These are phyloP conservation scores for Oryctes rhinoceros DNA, from an alignment of 1,140 invertebrate genomes.

Conservation along the genomic window DNA sequence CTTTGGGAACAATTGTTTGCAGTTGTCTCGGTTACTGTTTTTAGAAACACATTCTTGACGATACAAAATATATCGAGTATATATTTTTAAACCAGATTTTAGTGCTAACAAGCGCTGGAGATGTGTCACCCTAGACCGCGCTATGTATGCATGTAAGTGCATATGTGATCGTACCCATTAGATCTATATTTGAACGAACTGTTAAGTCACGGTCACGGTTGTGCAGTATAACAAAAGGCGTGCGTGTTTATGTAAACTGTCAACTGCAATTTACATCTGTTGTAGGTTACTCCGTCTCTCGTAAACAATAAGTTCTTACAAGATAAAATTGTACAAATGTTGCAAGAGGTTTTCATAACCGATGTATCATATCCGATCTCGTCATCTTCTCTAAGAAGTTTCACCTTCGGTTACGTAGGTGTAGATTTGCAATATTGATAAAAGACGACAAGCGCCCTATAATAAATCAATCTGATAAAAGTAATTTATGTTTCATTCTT, in stretches of 20 bases:
- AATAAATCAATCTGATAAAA: no score
- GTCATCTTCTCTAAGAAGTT: neutral
- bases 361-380: neutral
- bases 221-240: neutral
- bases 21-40: no score
- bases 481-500: no score
- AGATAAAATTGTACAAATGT: neutral
- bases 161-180: conserved; percentile 1
- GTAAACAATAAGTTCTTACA: neutral
- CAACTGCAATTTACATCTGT: conserved; percentile 9
- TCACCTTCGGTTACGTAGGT: neutral
- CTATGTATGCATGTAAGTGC: neutral
- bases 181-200: conserved; percentile 19
- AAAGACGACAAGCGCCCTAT: no score
- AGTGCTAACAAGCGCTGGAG: no score
- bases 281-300: neutral
- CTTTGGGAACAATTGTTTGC: no score
- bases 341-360: neutral
- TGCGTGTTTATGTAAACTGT: conserved; percentile 12
- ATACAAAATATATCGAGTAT: no score
- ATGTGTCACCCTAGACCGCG: no score
- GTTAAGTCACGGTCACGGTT: conserved; percentile 20
- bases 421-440: neutral
- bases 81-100: no score
- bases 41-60: no score